phyloP scores from a whole-genome alignment of 2,797 vertebrate species.

The Bryconaethiops microstoma region DNA sequence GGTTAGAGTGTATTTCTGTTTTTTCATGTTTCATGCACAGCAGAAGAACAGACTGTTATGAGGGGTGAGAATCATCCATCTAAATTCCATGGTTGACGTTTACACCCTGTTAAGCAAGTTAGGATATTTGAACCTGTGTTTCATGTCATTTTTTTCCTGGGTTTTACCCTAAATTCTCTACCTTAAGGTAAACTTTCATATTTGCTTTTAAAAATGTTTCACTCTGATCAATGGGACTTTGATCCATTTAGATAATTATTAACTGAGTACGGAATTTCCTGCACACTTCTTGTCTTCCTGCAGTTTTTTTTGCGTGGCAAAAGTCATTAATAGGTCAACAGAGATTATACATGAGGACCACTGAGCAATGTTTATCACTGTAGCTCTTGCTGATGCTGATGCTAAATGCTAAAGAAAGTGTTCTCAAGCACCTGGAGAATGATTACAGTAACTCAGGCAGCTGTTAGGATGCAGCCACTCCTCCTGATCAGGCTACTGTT shows the following conservation, averaged over 20 bases:
- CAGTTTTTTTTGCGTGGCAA: not conserved
- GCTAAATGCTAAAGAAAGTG: not conserved
- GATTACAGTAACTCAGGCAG: not conserved
- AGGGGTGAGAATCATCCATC: not conserved
- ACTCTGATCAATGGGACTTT: conserved; percentile 62
- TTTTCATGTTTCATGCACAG: not conserved
- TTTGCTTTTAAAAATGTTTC: conserved; percentile 38
- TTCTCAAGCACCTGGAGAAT: not conserved
- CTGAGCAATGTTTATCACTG: not conserved
- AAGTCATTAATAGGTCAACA: not conserved
- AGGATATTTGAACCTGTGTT: not conserved
- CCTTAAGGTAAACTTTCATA: not conserved
- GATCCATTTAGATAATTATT: conserved; percentile 64
- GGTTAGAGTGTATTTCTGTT: not conserved
- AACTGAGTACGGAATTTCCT: conserved; percentile 51
- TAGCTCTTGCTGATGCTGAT: not conserved
- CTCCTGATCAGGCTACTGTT: not conserved
- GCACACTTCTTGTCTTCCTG: not conserved
- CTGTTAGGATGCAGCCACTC: not conserved
- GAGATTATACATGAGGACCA: conserved; percentile 4
- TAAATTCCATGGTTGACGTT: not conserved
- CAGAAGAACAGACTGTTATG: not conserved
- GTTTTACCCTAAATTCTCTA: not conserved
- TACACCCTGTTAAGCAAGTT: not conserved
- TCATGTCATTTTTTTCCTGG: too few relatives aligned